A percentile compares a stretch with the other conserved stretches of the same genome.
phyloP scores from a whole-genome alignment of 2,888 invertebrate species.

The Chalcis sispes region DNA sequence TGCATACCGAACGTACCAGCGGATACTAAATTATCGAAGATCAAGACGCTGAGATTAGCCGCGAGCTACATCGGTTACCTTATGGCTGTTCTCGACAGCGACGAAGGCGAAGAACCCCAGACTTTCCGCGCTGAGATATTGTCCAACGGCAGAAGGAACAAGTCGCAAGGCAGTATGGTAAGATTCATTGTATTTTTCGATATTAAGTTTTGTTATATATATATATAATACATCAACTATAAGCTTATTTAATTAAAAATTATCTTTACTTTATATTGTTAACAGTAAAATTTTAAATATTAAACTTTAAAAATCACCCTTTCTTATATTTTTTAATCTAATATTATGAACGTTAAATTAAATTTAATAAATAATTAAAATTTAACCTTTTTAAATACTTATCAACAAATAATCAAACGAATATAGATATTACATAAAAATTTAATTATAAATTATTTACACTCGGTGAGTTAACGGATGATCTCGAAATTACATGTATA shows the following conservation, averaged over 20 bases:
- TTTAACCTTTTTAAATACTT: too few relatives aligned
- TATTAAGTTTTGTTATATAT: background rate
- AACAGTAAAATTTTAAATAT: background rate
- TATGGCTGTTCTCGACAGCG: conserved; percentile 91
- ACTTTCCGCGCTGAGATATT: conserved; percentile 92
- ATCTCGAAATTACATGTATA: too few relatives aligned
- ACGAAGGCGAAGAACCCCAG: conserved; percentile 86
- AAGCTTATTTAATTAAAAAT: background rate
- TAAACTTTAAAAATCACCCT: too few relatives aligned
- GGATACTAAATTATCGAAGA: conserved; percentile 97
- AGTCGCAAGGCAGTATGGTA: conserved; percentile 67
- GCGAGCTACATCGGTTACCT: conserved; percentile 95
- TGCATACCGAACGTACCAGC: conserved; percentile 98
- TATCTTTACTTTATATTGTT: too few relatives aligned
- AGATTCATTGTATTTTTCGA: conserved; percentile 54
- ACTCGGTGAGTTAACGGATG: too few relatives aligned
- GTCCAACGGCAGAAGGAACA: conserved; percentile 70
- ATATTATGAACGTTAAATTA: too few relatives aligned
- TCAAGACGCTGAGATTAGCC: conserved; percentile 94
- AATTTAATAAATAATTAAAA: too few relatives aligned
- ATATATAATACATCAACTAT: background rate
- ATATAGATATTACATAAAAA: too few relatives aligned
- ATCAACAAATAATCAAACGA: too few relatives aligned
- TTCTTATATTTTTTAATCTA: too few relatives aligned
- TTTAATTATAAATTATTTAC: too few relatives aligned